These are phyloP conservation scores for Poeciliopsis turneri DNA, from an alignment of 2,797 vertebrate species.

Conservation along the genomic window DNA sequence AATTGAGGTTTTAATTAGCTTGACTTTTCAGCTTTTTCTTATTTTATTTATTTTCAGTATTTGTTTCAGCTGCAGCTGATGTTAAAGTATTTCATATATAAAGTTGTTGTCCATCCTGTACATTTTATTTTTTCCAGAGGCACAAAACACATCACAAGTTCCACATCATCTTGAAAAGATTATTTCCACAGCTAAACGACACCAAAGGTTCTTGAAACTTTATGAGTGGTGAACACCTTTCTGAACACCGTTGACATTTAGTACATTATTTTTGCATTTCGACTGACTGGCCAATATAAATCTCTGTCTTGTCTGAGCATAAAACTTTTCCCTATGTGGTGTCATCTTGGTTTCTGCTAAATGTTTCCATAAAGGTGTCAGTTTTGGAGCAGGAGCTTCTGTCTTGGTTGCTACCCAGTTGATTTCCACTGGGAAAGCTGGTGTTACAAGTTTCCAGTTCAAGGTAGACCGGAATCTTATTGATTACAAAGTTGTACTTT, in stretches of 20 bases:
- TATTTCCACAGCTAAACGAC: background rate
- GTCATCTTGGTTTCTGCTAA: background rate
- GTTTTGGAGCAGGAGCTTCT: background rate
- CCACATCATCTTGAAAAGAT: background rate
- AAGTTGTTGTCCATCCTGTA: background rate
- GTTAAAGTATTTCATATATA: no score
- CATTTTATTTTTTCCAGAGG: background rate
- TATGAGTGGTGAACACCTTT: background rate
- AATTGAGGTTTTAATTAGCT: no score
- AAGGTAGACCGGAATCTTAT: background rate
- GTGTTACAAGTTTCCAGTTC: background rate
- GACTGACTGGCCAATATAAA: background rate
- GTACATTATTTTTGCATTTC: background rate
- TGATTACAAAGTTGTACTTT: background rate
- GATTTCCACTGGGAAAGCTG: background rate
- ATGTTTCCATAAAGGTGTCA: background rate
- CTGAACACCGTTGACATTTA: background rate
- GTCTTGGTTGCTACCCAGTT: background rate
- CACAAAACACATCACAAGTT: background rate
- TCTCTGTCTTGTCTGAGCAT: background rate
- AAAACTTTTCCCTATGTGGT: background rate
- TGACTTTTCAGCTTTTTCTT: no score
- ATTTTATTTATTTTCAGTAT: no score
- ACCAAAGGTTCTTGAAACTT: background rate
- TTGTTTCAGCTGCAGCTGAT: no score